Conservation (phyloP, 2,888 invertebrate genomes). For the Corythucha ciliata region DNA sequence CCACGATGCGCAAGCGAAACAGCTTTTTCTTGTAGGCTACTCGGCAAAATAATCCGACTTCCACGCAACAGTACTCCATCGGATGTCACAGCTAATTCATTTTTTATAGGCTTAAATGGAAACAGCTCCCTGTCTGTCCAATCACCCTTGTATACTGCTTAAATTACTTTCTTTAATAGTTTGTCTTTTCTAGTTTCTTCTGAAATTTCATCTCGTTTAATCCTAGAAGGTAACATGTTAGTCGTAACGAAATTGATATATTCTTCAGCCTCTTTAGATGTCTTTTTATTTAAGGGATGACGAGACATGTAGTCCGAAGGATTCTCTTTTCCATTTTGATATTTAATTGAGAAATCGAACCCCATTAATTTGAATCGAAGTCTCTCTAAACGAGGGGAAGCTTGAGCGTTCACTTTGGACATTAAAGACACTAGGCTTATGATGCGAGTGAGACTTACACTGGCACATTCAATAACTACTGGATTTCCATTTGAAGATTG, state of each 20-base stretch:
- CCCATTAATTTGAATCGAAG: too few species aligned
- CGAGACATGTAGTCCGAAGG: constrained; percentile 8
- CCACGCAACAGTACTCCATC: constrained; percentile 7
- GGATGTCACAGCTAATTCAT: background rate
- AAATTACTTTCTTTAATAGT: background rate
- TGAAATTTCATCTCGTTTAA: background rate
- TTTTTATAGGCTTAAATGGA: background rate
- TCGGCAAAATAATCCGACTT: background rate
- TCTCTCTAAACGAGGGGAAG: too few species aligned
- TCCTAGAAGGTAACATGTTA: background rate
- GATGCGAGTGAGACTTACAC: too few species aligned
- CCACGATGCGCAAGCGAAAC: constrained; percentile 1
- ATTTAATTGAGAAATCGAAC: too few species aligned
- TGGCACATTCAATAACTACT: too few species aligned
- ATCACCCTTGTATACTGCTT: background rate
- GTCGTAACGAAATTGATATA: background rate
- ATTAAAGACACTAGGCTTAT: too few species aligned
- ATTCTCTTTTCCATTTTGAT: background rate
- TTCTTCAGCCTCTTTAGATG: background rate
- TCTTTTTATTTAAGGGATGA: background rate
- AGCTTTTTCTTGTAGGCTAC: background rate
- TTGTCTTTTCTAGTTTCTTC: background rate
- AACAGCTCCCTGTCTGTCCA: background rate
- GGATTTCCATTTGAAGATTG: too few species aligned
- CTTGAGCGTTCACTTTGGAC: too few species aligned